A percentile compares a stretch with the other conserved stretches of the same genome.
These are phyloP conservation scores for Agrenia bidenticulata DNA, from an alignment of 2,888 invertebrate genomes.

Conservation along the genomic window DNA sequence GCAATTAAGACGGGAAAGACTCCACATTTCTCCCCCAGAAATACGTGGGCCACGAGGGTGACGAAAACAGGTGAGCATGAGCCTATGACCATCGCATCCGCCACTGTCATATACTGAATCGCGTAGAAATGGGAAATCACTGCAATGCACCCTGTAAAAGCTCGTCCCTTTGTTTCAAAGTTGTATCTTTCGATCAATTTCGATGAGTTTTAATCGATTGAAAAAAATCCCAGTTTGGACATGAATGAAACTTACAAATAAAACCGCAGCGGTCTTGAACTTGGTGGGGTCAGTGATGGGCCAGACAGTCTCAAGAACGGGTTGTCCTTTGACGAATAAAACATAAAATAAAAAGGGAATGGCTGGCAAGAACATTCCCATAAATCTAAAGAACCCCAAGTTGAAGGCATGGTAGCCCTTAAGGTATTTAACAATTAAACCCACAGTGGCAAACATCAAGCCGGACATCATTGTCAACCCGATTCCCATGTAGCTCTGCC, in stretches of 20 bases:
- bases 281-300: constrained; percentile 26
- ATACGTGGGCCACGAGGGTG: constrained; percentile 36
- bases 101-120: constrained; percentile 38
- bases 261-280: constrained; percentile 27
- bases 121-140: constrained; percentile 40
- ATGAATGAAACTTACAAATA: constrained; percentile 36
- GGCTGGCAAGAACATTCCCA: constrained; percentile 44
- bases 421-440: constrained; percentile 45
- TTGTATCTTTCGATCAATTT: too few species aligned
- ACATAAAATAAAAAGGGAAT: constrained; percentile 30
- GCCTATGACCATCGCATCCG: constrained; percentile 31
- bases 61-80: constrained; percentile 31
- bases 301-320: constrained; percentile 31
- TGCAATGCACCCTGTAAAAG: constrained; percentile 32
- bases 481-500: constrained; percentile 41
- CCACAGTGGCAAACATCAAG: constrained; percentile 42
- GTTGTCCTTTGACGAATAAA: constrained; percentile 11
- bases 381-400: constrained; percentile 47
- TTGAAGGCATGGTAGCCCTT: constrained; percentile 45
- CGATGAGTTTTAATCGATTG: too few species aligned
- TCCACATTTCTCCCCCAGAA: constrained; percentile 44
- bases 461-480: constrained; percentile 40
- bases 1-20: constrained; percentile 36
- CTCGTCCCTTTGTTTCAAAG: constrained; percentile 39
- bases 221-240: too few species aligned